A percentile compares a stretch with the other conserved stretches of the same genome.
Evolutionary conservation across 64 coral and sea anemone species (phyloP).

Genomic region (Trachythela sp.): DNA sequence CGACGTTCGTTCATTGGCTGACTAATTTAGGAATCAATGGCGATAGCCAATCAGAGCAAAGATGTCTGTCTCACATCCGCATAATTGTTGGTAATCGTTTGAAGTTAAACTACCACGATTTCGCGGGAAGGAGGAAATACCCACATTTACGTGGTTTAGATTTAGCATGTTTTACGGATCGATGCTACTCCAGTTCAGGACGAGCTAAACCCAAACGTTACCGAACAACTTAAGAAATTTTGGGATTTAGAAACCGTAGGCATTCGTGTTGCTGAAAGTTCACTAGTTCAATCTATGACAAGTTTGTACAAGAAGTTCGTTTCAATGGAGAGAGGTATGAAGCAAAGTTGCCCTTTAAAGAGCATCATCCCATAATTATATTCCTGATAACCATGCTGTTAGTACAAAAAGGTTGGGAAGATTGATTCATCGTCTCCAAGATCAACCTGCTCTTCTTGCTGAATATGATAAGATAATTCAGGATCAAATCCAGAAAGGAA

Average conservation of each 20-base stretch:
- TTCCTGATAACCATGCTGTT: conserved; percentile 23
- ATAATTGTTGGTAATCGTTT: too few relatives aligned
- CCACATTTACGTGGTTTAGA: too few relatives aligned
- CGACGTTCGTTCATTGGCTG: too few relatives aligned
- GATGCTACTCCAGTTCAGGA: not conserved
- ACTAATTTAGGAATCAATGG: too few relatives aligned
- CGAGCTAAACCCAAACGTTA: not conserved
- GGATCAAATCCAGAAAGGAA: conserved; percentile 27
- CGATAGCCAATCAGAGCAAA: too few relatives aligned
- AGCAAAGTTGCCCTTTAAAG: conserved; percentile 9
- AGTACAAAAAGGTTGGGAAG: not conserved
- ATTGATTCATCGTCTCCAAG: not conserved
- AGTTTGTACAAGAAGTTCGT: not conserved
- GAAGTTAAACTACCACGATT: too few relatives aligned
- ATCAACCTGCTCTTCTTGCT: not conserved
- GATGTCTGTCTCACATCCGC: too few relatives aligned
- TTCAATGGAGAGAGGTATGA: conserved; percentile 8
- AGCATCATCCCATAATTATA: not conserved
- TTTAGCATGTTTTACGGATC: not conserved
- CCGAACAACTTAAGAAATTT: not conserved
- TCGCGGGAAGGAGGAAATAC: too few relatives aligned
- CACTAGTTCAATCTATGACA: not conserved
- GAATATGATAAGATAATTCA: conserved; percentile 33
- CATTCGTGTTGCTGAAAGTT: not conserved
- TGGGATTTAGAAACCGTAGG: not conserved